Evolutionary conservation across 2,888 invertebrate species (phyloP).

Genomic region (Eutolmus rufibarbis): DNA sequence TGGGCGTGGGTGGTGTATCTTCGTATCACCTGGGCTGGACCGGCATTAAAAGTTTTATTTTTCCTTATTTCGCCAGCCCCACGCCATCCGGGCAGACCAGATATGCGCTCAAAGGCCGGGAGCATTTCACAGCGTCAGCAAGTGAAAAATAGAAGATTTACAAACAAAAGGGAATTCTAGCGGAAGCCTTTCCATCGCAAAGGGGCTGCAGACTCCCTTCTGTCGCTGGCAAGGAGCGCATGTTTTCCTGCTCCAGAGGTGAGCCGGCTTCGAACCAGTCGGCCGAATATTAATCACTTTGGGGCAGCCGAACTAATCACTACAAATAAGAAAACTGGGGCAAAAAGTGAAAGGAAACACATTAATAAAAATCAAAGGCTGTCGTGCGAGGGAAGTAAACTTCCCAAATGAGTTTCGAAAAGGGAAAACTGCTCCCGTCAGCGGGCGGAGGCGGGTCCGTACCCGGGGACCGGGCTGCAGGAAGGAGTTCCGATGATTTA

Average conservation of each 20-base stretch:
- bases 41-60: conserved; percentile 21
- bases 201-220: background rate
- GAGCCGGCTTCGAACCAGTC: background rate
- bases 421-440: conserved; percentile 16
- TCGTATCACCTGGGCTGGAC: background rate
- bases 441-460: background rate
- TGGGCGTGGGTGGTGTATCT: background rate
- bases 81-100: background rate
- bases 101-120: background rate
- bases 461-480: background rate
- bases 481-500: conserved; percentile 18
- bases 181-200: background rate
- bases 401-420: conserved; percentile 42
- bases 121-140: background rate
- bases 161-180: conserved; percentile 12
- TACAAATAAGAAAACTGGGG: conserved; percentile 45
- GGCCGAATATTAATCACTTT: conserved; percentile 44
- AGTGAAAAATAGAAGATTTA: conserved; percentile 24
- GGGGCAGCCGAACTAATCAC: conserved; percentile 44
- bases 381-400: conserved; percentile 39
- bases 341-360: conserved; percentile 47
- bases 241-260: conserved; percentile 14
- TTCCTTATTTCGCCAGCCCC: background rate
- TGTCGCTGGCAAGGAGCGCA: background rate
- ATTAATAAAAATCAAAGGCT: conserved; percentile 47